These are phyloP conservation scores for Invenusta paracnida DNA, from an alignment of 2,888 invertebrate species.

Conservation along the genomic window DNA sequence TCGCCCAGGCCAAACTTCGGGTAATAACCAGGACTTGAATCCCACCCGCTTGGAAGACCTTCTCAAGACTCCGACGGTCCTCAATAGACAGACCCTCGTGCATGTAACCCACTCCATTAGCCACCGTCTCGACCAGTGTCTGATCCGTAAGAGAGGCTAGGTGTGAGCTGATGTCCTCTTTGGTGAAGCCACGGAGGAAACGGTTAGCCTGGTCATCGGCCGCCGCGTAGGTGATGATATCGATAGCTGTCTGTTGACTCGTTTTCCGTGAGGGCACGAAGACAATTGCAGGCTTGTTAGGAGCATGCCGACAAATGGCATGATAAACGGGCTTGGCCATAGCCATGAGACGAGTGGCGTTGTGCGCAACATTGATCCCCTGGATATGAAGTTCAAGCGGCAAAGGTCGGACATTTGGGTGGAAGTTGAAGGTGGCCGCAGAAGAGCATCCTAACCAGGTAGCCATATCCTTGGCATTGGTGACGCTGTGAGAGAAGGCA, in stretches of 20 bases:
- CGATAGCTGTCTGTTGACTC: conserved; percentile 87
- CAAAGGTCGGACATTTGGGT: conserved; percentile 82
- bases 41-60: conserved; percentile 84
- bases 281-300: conserved; percentile 55
- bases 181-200: conserved; percentile 68
- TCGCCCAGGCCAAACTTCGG: conserved; percentile 83
- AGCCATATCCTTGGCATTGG: conserved; percentile 88
- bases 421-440: conserved; percentile 93
- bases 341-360: conserved; percentile 85
- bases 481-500: conserved; percentile 83
- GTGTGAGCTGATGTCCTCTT: background rate
- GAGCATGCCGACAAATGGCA: conserved; percentile 71
- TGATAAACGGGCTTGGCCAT: conserved; percentile 98
- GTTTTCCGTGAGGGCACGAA: conserved; percentile 72
- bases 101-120: conserved; percentile 88
- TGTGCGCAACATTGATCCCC: conserved; percentile 94
- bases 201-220: conserved; percentile 69
- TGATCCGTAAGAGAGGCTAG: conserved; percentile 2
- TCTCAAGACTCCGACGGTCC: conserved; percentile 84
- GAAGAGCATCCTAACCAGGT: conserved; percentile 92
- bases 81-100: conserved; percentile 83
- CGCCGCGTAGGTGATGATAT: conserved; percentile 84
- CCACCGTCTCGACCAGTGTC: conserved; percentile 38
- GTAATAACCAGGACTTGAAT: conserved; percentile 83
- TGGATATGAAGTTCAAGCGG: conserved; percentile 89